Evolutionary conservation across 2,113 vertebrate species (phyloP).

Genomic region (Oriolus oriolus): DNA sequence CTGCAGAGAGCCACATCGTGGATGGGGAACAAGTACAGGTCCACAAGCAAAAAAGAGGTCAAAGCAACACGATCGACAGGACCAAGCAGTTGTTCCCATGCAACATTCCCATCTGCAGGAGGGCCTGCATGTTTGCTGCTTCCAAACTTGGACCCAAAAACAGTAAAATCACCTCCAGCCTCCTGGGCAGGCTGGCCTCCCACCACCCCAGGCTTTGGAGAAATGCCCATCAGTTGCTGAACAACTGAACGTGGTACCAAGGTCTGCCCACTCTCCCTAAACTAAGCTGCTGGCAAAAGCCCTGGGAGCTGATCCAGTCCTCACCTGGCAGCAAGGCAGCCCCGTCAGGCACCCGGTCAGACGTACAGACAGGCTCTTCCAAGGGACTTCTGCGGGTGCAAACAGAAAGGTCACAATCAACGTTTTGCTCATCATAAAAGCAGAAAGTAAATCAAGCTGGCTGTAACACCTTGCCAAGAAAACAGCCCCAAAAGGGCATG

Average conservation of each 20-base stretch:
- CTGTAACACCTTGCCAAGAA: not conserved
- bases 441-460: not conserved
- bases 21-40: not conserved
- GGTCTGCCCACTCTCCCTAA: not conserved
- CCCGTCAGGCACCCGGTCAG: not conserved
- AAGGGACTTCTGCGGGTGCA: not conserved
- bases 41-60: not conserved
- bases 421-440: not conserved
- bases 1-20: not conserved
- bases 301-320: not conserved
- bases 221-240: not conserved
- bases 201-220: not conserved
- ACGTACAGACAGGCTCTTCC: not conserved
- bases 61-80: not conserved
- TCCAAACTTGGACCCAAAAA: not conserved
- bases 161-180: not conserved
- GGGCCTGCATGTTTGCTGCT: not conserved
- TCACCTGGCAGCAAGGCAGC: slow-evolving; percentile 11
- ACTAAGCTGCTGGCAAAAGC: not conserved
- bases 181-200: not conserved
- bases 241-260: fast-evolving
- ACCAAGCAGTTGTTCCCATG: not conserved
- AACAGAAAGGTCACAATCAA: slow-evolving; percentile 30
- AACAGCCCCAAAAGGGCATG: not conserved
- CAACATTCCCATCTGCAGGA: not conserved